A percentile compares a stretch with the other conserved stretches of the same genome.
phyloP scores from a whole-genome alignment of 1,140 invertebrate species.

The Tetragnatha versicolor region DNA sequence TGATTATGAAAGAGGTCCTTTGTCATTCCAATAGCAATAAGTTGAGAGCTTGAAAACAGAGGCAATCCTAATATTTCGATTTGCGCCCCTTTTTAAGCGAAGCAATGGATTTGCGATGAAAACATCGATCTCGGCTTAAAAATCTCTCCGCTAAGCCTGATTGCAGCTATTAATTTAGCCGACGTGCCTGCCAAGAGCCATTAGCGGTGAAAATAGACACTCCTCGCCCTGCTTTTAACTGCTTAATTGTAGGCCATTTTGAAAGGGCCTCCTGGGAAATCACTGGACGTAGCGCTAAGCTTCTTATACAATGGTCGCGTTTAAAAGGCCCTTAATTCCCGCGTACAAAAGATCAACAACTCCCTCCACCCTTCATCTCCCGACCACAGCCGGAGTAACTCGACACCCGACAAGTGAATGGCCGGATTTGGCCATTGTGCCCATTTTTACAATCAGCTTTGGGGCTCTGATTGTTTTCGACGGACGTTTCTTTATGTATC shows the following conservation, averaged over 20 bases:
- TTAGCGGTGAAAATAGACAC: slow-evolving; percentile 49
- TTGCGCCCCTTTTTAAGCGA: too few species aligned
- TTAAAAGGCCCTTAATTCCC: slow-evolving; percentile 48
- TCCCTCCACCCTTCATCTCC: background rate
- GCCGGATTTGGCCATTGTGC: slow-evolving; percentile 45
- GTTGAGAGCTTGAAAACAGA: too few species aligned
- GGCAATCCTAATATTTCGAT: too few species aligned
- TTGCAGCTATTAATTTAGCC: slow-evolving; percentile 51
- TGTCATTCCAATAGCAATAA: too few species aligned
- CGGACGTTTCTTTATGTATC: too few species aligned
- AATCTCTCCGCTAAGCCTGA: background rate
- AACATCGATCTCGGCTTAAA: slow-evolving; percentile 12
- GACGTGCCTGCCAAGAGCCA: slow-evolving; percentile 27
- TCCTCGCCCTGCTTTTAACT: slow-evolving; percentile 38
- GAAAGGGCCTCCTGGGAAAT: slow-evolving; percentile 35
- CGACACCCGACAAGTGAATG: slow-evolving; percentile 43
- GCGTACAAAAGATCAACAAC: slow-evolving; percentile 50
- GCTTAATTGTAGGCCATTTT: slow-evolving; percentile 50
- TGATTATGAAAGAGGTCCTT: too few species aligned
- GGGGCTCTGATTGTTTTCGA: too few species aligned
- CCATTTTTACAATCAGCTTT: too few species aligned
- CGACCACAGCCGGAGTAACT: slow-evolving; percentile 35
- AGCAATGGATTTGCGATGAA: too few species aligned
- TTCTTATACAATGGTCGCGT: slow-evolving; percentile 43
- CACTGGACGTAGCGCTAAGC: slow-evolving; percentile 43